Conservation (phyloP, 2,797 vertebrate species). For the Eulemur mongoz region DNA sequence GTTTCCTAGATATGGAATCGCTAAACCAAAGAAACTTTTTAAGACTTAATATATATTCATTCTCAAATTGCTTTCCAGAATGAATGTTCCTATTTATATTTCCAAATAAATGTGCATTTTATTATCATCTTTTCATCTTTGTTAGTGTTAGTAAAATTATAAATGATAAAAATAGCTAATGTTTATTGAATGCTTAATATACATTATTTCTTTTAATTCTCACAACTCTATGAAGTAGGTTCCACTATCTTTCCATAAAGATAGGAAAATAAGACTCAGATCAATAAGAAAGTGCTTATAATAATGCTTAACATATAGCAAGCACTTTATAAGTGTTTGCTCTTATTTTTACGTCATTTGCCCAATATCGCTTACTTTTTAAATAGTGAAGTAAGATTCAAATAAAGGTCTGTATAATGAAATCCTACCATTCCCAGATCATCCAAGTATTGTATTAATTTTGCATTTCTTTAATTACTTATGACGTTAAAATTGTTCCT, state of each 20-base stretch:
- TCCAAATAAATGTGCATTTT: not conserved
- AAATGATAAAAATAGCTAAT: not conserved
- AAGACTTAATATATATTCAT: not conserved
- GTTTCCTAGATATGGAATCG: not conserved
- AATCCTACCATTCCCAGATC: not conserved
- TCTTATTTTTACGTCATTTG: not conserved
- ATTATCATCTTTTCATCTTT: not conserved
- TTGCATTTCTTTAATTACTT: not conserved
- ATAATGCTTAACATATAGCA: not conserved
- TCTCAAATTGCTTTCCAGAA: not conserved
- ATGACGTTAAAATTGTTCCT: not conserved
- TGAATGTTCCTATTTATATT: not conserved
- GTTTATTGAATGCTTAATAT: not conserved
- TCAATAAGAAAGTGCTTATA: not conserved
- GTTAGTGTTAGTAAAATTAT: not conserved
- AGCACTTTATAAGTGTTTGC: not conserved
- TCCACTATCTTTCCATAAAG: constrained; percentile 2
- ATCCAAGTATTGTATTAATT: not conserved
- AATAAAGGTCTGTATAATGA: not conserved
- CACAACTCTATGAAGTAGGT: not conserved
- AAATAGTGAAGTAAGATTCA: not conserved
- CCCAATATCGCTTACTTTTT: not conserved
- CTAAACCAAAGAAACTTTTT: not conserved
- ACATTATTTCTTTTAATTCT: not conserved
- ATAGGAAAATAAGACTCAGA: not conserved